phyloP scores from a whole-genome alignment of 1,140 invertebrate genomes.

The Varroa destructor region DNA sequence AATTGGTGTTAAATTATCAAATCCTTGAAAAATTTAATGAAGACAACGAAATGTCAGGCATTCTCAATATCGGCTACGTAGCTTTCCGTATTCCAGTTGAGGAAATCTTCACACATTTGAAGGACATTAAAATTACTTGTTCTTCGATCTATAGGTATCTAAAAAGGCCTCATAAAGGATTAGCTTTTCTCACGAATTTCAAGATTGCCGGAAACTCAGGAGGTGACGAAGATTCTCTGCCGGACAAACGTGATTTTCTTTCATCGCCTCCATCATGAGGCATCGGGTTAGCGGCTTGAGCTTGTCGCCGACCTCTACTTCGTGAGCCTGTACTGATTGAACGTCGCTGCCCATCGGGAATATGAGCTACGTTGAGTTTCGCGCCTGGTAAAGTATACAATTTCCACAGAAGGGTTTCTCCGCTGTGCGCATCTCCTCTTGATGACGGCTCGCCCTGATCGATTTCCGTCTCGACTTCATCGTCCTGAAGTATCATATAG shows the following conservation, averaged over 20 bases:
- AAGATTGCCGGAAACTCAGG: slow-evolving; percentile 1
- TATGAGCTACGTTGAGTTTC: too few species aligned
- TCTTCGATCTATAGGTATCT: too few species aligned
- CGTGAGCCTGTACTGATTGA: slow-evolving; percentile 20
- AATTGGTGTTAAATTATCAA: too few species aligned
- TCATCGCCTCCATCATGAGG: background rate
- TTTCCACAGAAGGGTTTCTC: slow-evolving; percentile 15
- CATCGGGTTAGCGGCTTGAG: slow-evolving; percentile 22
- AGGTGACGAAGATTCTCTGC: slow-evolving; percentile 3
- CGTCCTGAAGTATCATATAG: background rate
- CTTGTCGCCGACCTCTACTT: background rate
- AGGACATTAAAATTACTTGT: too few species aligned
- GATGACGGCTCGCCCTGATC: slow-evolving; percentile 23
- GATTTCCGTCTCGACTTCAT: slow-evolving; percentile 17
- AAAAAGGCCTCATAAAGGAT: background rate
- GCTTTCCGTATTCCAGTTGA: too few species aligned
- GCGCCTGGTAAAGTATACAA: background rate
- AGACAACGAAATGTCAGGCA: too few species aligned
- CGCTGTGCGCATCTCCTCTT: background rate
- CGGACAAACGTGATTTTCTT: slow-evolving; percentile 13
- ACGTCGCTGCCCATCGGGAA: background rate
- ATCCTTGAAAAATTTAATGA: too few species aligned
- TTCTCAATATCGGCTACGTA: too few species aligned
- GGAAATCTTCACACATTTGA: too few species aligned
- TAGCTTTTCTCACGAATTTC: background rate